Evolutionary conservation across 35 echinoderm and acorn worm genomes (phyloP).

Genomic region (Apostichopus parvimensis): DNA sequence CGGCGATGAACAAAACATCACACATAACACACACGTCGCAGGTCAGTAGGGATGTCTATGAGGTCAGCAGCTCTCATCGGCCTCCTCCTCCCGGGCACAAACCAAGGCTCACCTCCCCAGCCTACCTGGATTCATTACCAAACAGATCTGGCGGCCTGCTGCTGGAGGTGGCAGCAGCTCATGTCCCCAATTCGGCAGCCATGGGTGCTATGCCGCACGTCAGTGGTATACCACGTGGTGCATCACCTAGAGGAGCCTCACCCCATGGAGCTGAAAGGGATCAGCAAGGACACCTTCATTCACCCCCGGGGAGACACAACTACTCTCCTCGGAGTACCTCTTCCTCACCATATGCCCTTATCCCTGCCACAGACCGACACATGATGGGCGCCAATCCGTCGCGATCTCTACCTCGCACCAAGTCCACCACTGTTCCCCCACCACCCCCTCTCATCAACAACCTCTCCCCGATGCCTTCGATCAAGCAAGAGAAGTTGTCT

Average conservation of each 20-base stretch:
- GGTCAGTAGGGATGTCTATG: slow-evolving; percentile 13
- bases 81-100: slow-evolving; percentile 37
- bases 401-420: slow-evolving; percentile 41
- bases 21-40: slow-evolving; percentile 92
- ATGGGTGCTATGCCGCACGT: slow-evolving; percentile 14
- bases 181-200: slow-evolving; percentile 12
- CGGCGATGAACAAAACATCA: slow-evolving; percentile 51
- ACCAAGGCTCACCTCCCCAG: slow-evolving; percentile 28
- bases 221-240: slow-evolving; percentile 40
- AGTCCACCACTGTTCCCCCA: slow-evolving; percentile 56
- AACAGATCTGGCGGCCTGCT: slow-evolving; percentile 12
- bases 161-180: background rate
- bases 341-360: slow-evolving; percentile 69
- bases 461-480: slow-evolving; percentile 69
- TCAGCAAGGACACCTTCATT: slow-evolving; percentile 50
- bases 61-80: background rate
- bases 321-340: slow-evolving; percentile 46
- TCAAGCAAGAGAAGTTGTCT: slow-evolving; percentile 81
- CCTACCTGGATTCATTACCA: slow-evolving; percentile 9
- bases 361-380: slow-evolving; percentile 57
- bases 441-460: slow-evolving; percentile 91
- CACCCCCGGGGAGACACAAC: slow-evolving; percentile 49
- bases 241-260: slow-evolving; percentile 26
- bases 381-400: slow-evolving; percentile 3
- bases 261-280: slow-evolving; percentile 44